Evolutionary conservation across 2,797 vertebrate genomes (phyloP), one percentile per base, ranked within the genome.

Genomic region (Falco biarmicus): DNA sequence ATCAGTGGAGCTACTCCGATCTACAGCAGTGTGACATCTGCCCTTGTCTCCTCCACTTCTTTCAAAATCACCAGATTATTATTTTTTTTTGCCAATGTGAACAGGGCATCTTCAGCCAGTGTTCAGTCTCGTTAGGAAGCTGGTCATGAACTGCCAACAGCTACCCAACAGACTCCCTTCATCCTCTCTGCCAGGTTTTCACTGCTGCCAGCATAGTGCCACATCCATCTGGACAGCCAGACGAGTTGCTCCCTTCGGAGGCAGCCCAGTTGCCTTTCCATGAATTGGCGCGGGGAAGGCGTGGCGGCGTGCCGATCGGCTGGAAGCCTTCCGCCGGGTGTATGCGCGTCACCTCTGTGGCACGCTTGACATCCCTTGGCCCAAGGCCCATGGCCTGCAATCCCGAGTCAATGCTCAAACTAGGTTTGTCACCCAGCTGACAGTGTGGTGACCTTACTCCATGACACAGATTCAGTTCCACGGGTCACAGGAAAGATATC

Each of bases 381-480:
- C 76, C 4, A 1, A 59, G 66, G 95, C 94, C 96, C 83, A 32
- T 15, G 79, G 86, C 78, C 91, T 95, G 82, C 95, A 97, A 79
- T 95, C 86, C 83, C 15, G 4, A 97, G 92, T 95, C 93, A 96
- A 29, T 84, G 96, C 87, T 93, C 90, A 57, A 70, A 32, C 65
- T 54, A 87, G 48, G 91, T 84, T 94, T 96, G 95, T 96, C 93
- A 89, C 88, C 91, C 96, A 95, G 96, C 96, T 94, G 95, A 92
- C 89, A 92, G 91, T 59, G 75, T 84, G 76, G 93, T 97, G 93
- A 95, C 91, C 82, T 97, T 96, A 96, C 94, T 90, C 69, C n/a
- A 9, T 91, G 89, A 73, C 94, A 94, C 63, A 91, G 82, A 96
- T 84, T 96, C 22, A 25, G 79, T 89, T 88, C 89, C 92, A 82